Conservation (phyloP, 2,113 vertebrate species). For the Dunckerocampus dactyliophorus region DNA sequence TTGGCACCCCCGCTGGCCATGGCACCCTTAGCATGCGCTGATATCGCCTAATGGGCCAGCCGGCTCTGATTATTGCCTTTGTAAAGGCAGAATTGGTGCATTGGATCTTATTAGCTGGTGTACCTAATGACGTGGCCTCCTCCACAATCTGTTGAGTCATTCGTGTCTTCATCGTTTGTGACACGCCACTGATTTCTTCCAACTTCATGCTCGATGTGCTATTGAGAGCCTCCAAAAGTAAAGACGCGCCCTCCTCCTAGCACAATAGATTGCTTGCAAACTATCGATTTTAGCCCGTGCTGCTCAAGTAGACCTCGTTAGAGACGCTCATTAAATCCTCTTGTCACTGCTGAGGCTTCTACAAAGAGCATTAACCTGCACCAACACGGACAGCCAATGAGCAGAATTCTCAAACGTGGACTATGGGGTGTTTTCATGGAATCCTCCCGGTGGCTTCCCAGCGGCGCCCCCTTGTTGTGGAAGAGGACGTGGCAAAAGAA, state of each 20-base stretch:
- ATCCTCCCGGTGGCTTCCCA: conserved; percentile 20
- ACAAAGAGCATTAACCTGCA: conserved; percentile 23
- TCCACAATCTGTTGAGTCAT: too few species aligned
- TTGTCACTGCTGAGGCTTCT: conserved; percentile 14
- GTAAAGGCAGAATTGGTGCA: too few species aligned
- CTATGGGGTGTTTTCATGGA: conserved; percentile 27
- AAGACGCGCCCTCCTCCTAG: neutral
- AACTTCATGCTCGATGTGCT: neutral
- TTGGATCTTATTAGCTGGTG: too few species aligned
- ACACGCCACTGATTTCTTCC: too few species aligned
- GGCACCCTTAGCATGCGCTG: too few species aligned
- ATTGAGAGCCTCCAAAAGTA: neutral
- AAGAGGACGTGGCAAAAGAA: conserved; percentile 1
- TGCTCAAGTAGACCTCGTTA: conserved; percentile 8
- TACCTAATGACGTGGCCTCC: too few species aligned
- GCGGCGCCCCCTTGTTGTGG: neutral
- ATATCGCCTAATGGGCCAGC: too few species aligned
- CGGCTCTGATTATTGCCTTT: too few species aligned
- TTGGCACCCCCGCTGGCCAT: too few species aligned
- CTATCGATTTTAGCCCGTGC: conserved; percentile 1
- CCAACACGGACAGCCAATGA: conserved; percentile 28
- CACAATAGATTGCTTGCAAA: neutral
- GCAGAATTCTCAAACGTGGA: conserved; percentile 18
- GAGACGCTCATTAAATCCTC: conserved; percentile 22
- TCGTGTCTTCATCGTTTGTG: too few species aligned